phyloP scores from a whole-genome alignment of 2,888 invertebrate genomes.

The Phengaris alcon region DNA sequence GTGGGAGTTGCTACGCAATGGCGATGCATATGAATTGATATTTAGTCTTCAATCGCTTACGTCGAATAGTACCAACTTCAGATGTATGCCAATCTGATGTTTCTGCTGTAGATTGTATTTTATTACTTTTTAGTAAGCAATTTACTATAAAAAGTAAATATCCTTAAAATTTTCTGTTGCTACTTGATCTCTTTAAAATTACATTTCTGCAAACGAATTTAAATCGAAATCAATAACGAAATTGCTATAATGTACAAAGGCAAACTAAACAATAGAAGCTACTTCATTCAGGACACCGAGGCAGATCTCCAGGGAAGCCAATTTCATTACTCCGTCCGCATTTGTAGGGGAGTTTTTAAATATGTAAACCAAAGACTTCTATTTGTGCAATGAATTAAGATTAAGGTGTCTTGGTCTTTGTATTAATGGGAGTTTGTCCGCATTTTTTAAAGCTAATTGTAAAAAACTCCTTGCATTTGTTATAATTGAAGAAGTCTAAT shows the following conservation, averaged over 20 bases:
- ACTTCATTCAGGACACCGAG: slow-evolving; percentile 41
- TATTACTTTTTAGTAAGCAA: too few species aligned
- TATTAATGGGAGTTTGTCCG: slow-evolving; percentile 38
- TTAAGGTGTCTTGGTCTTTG: slow-evolving; percentile 51
- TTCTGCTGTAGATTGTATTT: too few species aligned
- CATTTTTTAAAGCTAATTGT: slow-evolving; percentile 17
- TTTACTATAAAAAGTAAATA: too few species aligned
- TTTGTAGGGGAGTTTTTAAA: slow-evolving; percentile 63
- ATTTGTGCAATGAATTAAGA: slow-evolving; percentile 65
- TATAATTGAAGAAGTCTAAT: slow-evolving; percentile 13
- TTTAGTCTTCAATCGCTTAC: background rate
- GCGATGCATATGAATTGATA: background rate
- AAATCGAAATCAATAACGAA: slow-evolving; percentile 5
- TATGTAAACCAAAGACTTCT: slow-evolving; percentile 68
- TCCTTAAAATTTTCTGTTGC: background rate
- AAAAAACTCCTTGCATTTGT: slow-evolving; percentile 18
- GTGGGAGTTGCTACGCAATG: background rate
- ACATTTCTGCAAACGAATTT: background rate
- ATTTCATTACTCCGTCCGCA: slow-evolving; percentile 73
- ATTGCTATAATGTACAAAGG: slow-evolving; percentile 38
- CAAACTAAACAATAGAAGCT: slow-evolving; percentile 46
- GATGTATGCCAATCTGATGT: too few species aligned
- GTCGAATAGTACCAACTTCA: too few species aligned
- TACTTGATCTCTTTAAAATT: background rate
- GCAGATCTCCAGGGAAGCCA: slow-evolving; percentile 64